phyloP scores from a whole-genome alignment of 2,888 invertebrate species.

The Bombylius discolor region DNA sequence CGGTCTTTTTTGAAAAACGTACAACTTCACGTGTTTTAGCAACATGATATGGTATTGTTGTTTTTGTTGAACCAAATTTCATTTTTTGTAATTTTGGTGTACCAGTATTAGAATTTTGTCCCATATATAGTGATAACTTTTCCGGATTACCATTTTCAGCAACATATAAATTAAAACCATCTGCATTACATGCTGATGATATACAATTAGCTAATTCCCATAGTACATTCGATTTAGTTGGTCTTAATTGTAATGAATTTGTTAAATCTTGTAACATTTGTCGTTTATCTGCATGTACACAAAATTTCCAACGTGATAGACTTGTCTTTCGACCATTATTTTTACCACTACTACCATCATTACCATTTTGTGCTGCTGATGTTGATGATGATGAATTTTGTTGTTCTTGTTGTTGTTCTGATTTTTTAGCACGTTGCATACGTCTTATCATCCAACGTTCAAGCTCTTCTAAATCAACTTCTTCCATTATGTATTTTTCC shows the following conservation, averaged over 20 bases:
- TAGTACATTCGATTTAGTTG: constrained; percentile 49
- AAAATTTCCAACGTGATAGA: constrained; percentile 44
- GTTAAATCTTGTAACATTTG: constrained; percentile 49
- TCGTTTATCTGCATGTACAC: constrained; percentile 50
- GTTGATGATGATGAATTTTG: neutral
- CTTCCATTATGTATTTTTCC: constrained; percentile 49
- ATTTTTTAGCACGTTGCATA: constrained; percentile 40
- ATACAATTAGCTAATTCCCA: constrained; percentile 55
- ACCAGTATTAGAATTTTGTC: constrained; percentile 23
- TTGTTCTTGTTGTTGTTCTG: constrained; percentile 16
- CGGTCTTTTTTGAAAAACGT: constrained; percentile 34
- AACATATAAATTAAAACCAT: constrained; percentile 49
- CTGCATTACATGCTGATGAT: constrained; percentile 50
- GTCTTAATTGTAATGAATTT: constrained; percentile 44
- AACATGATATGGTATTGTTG: constrained; percentile 29
- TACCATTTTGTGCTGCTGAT: too few species aligned
- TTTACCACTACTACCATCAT: neutral
- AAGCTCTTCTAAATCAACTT: constrained; percentile 47
- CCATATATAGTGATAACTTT: constrained; percentile 31
- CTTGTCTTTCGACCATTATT: constrained; percentile 40
- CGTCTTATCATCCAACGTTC: constrained; percentile 52
- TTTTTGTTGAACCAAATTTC: constrained; percentile 9
- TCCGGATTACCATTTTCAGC: constrained; percentile 37
- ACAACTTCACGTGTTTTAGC: constrained; percentile 38
- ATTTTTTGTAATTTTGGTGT: constrained; percentile 25